These are phyloP conservation scores for Ophioderma brevispina DNA, from an alignment of 35 echinoderm and acorn worm genomes.

Conservation along the genomic window DNA sequence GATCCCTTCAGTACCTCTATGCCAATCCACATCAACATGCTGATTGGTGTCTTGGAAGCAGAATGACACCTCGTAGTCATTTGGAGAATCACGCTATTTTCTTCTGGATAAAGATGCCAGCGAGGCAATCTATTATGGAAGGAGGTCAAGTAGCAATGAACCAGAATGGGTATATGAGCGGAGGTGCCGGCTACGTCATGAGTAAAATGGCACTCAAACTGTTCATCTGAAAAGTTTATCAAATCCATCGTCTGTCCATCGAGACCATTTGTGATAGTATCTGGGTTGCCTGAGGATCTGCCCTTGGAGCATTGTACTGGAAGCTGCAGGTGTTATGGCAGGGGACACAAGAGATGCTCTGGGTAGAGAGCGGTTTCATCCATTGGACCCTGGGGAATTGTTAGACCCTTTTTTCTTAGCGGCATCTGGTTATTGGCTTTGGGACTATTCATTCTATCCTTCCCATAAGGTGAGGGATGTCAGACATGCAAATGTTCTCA, in stretches of 20 bases:
- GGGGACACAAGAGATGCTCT: slow-evolving; percentile 68
- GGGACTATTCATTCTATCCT: slow-evolving; percentile 72
- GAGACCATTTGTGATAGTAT: not conserved
- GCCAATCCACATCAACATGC: slow-evolving; percentile 1
- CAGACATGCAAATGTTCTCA: no score
- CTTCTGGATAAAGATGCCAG: slow-evolving; percentile 19
- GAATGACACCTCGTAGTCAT: slow-evolving; percentile 75
- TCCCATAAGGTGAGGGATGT: not conserved
- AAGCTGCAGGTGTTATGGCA: slow-evolving; percentile 66
- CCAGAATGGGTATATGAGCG: slow-evolving; percentile 47
- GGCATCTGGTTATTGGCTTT: slow-evolving; percentile 67
- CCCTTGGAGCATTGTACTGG: slow-evolving; percentile 80
- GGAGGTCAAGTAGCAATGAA: not conserved
- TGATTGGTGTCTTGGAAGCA: slow-evolving; percentile 76
- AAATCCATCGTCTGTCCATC: not conserved
- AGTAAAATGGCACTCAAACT: slow-evolving; percentile 38
- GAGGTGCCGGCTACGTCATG: slow-evolving; percentile 70
- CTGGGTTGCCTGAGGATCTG: slow-evolving; percentile 82
- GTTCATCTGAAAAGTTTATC: not conserved
- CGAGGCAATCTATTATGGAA: slow-evolving; percentile 48
- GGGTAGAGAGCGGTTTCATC: slow-evolving; percentile 84
- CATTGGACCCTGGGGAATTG: slow-evolving; percentile 58
- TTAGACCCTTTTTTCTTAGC: slow-evolving; percentile 46
- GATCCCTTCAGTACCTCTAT: slow-evolving; percentile 50
- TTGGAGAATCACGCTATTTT: slow-evolving; percentile 67